Conservation (phyloP, 1,140 invertebrate genomes). For the Hyles euphorbiae region DNA sequence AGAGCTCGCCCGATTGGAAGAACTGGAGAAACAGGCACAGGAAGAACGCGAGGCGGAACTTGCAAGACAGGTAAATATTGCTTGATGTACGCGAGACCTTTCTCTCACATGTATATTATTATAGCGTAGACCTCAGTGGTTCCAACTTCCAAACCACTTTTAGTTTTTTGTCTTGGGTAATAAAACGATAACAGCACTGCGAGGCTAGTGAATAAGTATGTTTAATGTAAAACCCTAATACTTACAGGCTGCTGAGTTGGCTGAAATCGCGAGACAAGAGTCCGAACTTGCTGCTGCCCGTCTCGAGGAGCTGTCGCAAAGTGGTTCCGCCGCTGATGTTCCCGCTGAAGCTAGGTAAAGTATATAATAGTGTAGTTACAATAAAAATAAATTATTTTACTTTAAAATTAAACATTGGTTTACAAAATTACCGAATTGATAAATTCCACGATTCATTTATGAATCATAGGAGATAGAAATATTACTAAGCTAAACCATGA, state of each 20-base stretch:
- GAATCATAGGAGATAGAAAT: too few relatives aligned
- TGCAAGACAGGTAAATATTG: conserved; percentile 69
- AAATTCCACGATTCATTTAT: background rate
- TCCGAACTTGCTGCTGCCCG: conserved; percentile 77
- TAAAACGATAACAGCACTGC: too few relatives aligned
- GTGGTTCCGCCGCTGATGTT: conserved; percentile 75
- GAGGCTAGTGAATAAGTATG: background rate
- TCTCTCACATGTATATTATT: too few relatives aligned
- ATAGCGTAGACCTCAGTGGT: too few relatives aligned
- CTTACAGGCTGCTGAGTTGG: conserved; percentile 77
- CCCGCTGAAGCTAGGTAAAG: conserved; percentile 55
- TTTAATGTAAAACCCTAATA: background rate
- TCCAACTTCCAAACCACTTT: too few relatives aligned
- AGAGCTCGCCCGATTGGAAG: conserved; percentile 71
- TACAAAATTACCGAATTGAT: background rate
- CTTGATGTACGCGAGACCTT: too few relatives aligned
- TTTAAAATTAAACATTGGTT: background rate
- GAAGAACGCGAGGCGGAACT: conserved; percentile 78
- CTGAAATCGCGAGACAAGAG: conserved; percentile 79
- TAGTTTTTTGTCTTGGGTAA: too few relatives aligned
- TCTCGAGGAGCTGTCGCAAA: conserved; percentile 76
- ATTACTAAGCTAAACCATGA: too few relatives aligned
- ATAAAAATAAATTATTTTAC: background rate
- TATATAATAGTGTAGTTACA: background rate
- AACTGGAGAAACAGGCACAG: conserved; percentile 74